Conservation (phyloP, 2,888 invertebrate species). For the Punctoribates punctum region DNA sequence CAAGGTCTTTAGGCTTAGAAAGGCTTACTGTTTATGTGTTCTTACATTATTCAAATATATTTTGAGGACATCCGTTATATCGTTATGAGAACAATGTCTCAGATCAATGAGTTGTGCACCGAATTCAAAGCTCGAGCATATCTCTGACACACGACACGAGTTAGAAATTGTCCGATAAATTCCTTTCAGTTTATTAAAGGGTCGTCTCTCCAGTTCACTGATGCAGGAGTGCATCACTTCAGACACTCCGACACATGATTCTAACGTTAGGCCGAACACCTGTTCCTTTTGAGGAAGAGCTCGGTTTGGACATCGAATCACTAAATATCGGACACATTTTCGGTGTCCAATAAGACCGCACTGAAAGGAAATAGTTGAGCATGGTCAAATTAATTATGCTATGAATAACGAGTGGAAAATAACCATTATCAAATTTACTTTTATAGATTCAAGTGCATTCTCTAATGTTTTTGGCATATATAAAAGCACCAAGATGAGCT, state of each 20-base stretch:
- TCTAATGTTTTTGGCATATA: too few relatives aligned
- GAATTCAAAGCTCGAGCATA: conserved; percentile 39
- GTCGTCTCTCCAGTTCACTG: conserved; percentile 40
- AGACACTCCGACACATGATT: conserved; percentile 27
- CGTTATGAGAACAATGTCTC: conserved; percentile 17
- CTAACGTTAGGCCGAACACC: conserved; percentile 36
- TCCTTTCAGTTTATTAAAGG: conserved; percentile 26
- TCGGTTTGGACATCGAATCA: conserved; percentile 39
- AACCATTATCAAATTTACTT: too few relatives aligned
- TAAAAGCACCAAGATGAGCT: too few relatives aligned
- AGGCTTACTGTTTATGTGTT: background rate
- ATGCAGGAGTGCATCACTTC: conserved; percentile 35
- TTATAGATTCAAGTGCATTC: too few relatives aligned
- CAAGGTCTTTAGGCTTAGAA: too few relatives aligned
- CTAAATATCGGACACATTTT: conserved; percentile 38
- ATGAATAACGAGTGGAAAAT: too few relatives aligned
- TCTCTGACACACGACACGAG: background rate
- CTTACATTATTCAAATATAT: conserved; percentile 33
- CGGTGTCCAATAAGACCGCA: conserved; percentile 35
- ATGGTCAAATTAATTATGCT: background rate
- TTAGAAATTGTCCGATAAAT: conserved; percentile 35
- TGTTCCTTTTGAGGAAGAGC: conserved; percentile 15
- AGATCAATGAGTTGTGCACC: conserved; percentile 41
- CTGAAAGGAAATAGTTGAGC: too few relatives aligned
- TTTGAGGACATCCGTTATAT: conserved; percentile 40